Evolutionary conservation across 1,140 invertebrate genomes (phyloP), one percentile per base, ranked within the genome.

Genomic region (Lordiphosa mommai): DNA sequence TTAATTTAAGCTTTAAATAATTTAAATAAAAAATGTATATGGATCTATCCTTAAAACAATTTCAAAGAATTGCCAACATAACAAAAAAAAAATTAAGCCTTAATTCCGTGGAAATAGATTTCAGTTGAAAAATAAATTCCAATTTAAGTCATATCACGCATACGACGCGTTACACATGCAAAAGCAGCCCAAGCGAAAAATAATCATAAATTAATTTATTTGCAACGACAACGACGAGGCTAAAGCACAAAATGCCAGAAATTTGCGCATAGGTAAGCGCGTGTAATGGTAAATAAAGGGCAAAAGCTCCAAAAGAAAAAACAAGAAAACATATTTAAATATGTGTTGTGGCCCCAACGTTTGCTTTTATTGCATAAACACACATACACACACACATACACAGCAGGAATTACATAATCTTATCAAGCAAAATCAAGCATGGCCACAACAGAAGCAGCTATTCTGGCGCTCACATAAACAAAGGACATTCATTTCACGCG

Each of bases 171-270:
- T 58, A 53, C 59, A 57, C 76, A 80, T 80, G 76, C 23, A 27
- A 27, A 27, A 27, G 23, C 23, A 27, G 23, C 23, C 71, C 61
- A 74, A 82, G 68, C 57, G 61, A 65, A 60, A 61, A 71, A 76
- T 71, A 76, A 82, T 80, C 71, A 80, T 80, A 76, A 80, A 80
- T 80, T 80, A 80, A 80, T 80, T 80, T 80, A 82, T 80, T 80
- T 82, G 76, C 76, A 74, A 65, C 66, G 37, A 34, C 23, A 17
- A 27, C 1, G 23, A 27, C 10, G 16, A 47, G 20, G 23, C 33
- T 30, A 41, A 40, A 46, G 23, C 23, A 27, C 4, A 27, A 65
- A 55, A 71, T 71, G 49, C 67, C 51, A 67, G 60, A 74, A 65
- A 63, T 72, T 80, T 70, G 64, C 59, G 56, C 50, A 61, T 50